These are phyloP conservation scores for Suricata suricatta DNA, from an alignment of 2,113 vertebrate genomes.

Conservation along the genomic window DNA sequence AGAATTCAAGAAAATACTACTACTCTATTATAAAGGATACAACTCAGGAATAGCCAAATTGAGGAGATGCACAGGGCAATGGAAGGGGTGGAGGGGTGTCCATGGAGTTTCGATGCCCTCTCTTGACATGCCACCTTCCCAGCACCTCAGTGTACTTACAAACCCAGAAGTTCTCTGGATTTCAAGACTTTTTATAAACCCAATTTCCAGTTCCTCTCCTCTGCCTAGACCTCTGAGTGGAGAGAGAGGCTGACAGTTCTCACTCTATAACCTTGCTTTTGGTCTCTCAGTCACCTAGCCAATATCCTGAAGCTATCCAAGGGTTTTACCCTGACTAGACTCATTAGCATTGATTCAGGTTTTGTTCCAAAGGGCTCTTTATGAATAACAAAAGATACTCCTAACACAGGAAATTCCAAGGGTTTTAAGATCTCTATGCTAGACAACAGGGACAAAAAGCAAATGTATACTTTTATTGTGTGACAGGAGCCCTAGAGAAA, in stretches of 20 bases:
- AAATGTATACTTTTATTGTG: not conserved
- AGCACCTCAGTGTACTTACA: not conserved
- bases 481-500: not conserved
- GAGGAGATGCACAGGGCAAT: not conserved
- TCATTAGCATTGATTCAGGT: not conserved
- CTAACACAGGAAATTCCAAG: not conserved
- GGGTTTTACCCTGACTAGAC: not conserved
- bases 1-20: not conserved
- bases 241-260: not conserved
- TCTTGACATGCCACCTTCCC: not conserved
- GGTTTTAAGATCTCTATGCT: not conserved
- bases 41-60: not conserved
- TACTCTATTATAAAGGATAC: not conserved
- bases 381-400: not conserved
- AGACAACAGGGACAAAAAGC: not conserved
- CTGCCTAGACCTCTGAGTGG: not conserved
- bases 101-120: not conserved
- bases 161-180: not conserved
- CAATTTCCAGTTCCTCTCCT: not conserved
- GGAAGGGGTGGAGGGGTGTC: not conserved
- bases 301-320: not conserved
- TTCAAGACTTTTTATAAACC: not conserved
- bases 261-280: not conserved
- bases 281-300: not conserved
- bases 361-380: not conserved